Conservation (phyloP, 2,888 invertebrate genomes). For the Ornithoptera alexandrae region DNA sequence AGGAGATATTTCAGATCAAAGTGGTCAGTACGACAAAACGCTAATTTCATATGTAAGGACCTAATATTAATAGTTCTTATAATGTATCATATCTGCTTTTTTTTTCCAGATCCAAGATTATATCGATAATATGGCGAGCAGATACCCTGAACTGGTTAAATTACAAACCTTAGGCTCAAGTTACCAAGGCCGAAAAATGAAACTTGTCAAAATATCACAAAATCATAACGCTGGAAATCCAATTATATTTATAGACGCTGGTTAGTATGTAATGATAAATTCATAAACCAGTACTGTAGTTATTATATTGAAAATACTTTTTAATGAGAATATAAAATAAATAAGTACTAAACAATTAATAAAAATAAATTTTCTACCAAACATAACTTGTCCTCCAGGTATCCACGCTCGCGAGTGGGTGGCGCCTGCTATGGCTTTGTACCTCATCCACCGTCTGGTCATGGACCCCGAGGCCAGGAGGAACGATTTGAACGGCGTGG, state of each 20-base stretch:
- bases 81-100: not conserved
- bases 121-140: constrained; percentile 45
- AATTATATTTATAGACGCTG: constrained; percentile 81
- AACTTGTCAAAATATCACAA: constrained; percentile 78
- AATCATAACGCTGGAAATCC: constrained; percentile 74
- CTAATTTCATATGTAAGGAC: too few species aligned
- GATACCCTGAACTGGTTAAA: constrained; percentile 65
- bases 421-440: constrained; percentile 80
- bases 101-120: constrained; percentile 53
- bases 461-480: constrained; percentile 52
- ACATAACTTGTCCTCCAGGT: constrained; percentile 43
- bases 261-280: constrained; percentile 37
- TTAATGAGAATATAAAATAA: not conserved
- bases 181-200: constrained; percentile 76
- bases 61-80: too few species aligned
- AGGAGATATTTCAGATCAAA: too few species aligned
- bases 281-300: not conserved
- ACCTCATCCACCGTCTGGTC: constrained; percentile 77
- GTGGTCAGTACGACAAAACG: too few species aligned
- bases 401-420: constrained; percentile 85
- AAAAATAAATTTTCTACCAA: not conserved
- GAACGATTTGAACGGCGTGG: constrained; percentile 77
- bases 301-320: too few species aligned
- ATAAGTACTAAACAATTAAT: not conserved
- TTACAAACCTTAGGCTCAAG: constrained; percentile 77